These are phyloP conservation scores for rabbit (Oryctolagus cuniculus) DNA, from an alignment of 2,113 vertebrate species.

Conservation along the genomic window DNA sequence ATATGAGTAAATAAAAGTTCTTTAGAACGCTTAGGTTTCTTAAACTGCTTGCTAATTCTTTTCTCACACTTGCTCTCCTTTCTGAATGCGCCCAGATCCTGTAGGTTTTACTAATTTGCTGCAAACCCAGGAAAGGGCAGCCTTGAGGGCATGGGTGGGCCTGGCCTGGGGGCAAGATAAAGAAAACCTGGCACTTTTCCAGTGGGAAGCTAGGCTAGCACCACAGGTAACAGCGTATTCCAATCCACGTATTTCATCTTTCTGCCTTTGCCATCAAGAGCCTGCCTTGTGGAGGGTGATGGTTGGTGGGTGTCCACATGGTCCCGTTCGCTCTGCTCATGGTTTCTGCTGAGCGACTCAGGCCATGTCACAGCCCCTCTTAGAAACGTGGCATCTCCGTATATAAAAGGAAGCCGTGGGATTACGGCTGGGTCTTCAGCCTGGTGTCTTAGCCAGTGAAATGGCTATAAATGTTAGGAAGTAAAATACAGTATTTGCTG, in stretches of 20 bases:
- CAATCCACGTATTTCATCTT: constrained; percentile 15
- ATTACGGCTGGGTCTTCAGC: not conserved
- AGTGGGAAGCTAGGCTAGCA: constrained; percentile 19
- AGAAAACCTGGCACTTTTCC: constrained; percentile 7
- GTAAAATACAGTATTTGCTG: not conserved
- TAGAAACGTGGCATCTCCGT: not conserved
- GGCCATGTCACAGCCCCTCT: constrained; percentile 26
- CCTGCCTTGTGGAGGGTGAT: constrained; percentile 1
- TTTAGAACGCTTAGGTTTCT: constrained; percentile 52
- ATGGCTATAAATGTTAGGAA: not conserved
- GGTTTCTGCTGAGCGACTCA: constrained; percentile 37
- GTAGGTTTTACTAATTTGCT: not conserved
- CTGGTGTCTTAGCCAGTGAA: not conserved
- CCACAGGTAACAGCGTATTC: not conserved
- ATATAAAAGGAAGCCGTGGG: not conserved
- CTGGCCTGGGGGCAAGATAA: not conserved
- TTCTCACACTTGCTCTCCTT: not conserved
- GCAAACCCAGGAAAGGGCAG: not conserved
- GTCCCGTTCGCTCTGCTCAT: not conserved
- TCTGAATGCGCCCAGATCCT: not conserved
- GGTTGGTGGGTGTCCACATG: not conserved
- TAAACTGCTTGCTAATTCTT: constrained; percentile 39
- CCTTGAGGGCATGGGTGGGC: not conserved
- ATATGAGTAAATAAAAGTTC: constrained; percentile 49
- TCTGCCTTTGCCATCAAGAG: constrained; percentile 22